These are phyloP conservation scores for Nannobrachium achirus DNA, from an alignment of 2,113 vertebrate species.

Conservation along the genomic window DNA sequence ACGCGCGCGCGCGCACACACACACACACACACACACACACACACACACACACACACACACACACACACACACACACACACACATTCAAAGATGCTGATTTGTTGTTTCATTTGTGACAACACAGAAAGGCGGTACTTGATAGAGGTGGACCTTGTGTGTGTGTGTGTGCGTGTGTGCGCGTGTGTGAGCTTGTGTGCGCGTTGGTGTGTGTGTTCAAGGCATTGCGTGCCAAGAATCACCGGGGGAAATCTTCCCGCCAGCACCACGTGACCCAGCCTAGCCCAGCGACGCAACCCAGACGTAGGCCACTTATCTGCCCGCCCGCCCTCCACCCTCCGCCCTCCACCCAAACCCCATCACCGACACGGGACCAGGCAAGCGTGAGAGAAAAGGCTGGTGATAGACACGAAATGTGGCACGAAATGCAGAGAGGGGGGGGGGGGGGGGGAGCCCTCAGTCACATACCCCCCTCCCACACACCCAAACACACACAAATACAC, in stretches of 20 bases:
- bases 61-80: slow-evolving; percentile 4
- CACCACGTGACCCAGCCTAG: slow-evolving; percentile 56
- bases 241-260: slow-evolving; percentile 64
- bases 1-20: background rate
- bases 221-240: slow-evolving; percentile 79
- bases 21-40: background rate
- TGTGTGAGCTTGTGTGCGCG: slow-evolving; percentile 1
- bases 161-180: slow-evolving; percentile 5
- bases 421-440: slow-evolving; percentile 75
- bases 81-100: background rate
- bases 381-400: slow-evolving; percentile 82
- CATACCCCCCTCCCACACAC: slow-evolving; percentile 14
- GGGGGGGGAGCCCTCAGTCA: slow-evolving; percentile 69
- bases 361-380: slow-evolving; percentile 79
- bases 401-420: slow-evolving; percentile 82
- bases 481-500: slow-evolving; percentile 35
- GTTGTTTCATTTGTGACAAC: background rate
- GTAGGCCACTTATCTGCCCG: slow-evolving; percentile 70
- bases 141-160: background rate
- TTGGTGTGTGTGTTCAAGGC: slow-evolving; percentile 38
- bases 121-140: background rate
- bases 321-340: slow-evolving; percentile 31
- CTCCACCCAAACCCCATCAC: slow-evolving; percentile 62
- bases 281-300: slow-evolving; percentile 57
- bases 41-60: background rate